A percentile compares a stretch with the other conserved stretches of the same genome.
Conservation (phyloP, 2,113 vertebrate species). For the Desmodus rotundus region DNA sequence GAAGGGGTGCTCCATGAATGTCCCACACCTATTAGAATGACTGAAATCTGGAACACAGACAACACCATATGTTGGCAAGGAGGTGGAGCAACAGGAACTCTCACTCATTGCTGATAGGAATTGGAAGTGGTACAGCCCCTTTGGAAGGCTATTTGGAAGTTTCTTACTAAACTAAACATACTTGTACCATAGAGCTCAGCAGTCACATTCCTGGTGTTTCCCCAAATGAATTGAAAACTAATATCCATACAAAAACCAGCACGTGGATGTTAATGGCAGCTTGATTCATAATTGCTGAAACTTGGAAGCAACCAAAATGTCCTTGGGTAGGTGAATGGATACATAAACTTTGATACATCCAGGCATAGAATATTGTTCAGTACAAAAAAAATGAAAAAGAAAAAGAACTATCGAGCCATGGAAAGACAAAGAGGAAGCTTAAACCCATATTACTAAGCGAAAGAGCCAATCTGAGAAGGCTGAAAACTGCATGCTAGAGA, state of each 20-base stretch:
- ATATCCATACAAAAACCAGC: background rate
- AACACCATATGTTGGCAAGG: background rate
- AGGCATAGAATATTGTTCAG: background rate
- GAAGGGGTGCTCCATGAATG: background rate
- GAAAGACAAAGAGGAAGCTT: background rate
- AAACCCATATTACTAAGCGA: background rate
- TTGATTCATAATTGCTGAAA: background rate
- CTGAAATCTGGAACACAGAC: background rate
- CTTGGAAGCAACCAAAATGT: background rate
- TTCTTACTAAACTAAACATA: background rate
- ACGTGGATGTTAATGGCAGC: background rate
- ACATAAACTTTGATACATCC: background rate
- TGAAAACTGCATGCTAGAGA: background rate
- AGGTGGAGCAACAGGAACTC: background rate
- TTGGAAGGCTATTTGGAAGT: background rate
- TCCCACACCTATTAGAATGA: background rate
- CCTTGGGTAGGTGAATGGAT: background rate
- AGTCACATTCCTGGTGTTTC: background rate
- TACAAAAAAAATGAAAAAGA: background rate
- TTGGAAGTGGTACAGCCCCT: background rate
- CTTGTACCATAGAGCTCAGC: background rate
- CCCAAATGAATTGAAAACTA: background rate
- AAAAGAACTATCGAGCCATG: background rate
- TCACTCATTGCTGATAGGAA: background rate
- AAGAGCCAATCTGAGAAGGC: background rate